Evolutionary conservation across 2,888 invertebrate species (phyloP), one percentile per base, ranked within the genome.

Genomic region (Conops quadrifasciatus): DNA sequence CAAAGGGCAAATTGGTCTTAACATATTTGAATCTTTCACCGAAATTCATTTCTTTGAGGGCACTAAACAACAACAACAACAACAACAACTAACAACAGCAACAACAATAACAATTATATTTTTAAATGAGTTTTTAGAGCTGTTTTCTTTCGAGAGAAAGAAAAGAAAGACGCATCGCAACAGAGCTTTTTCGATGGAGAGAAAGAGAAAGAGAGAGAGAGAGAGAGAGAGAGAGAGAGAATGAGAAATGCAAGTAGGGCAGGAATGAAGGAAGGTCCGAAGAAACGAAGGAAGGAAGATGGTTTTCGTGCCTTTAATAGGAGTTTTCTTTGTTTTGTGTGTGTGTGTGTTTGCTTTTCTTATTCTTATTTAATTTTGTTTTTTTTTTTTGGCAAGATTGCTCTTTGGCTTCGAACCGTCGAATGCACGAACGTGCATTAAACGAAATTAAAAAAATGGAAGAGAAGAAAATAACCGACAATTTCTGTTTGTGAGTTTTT

Each of bases 71-170:
- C n/a, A 49, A 49, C 53, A 53, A 21, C 24, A 53, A 53, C 53
- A 53, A 53, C 24, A 21, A 21, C 24, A 53, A 21, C 53, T n/a
- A 11, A 21, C 53, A 56, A 56, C 53, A 56, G 13, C 21, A 13
- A 21, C 21, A 11, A 11, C 21, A 56, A 21, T 21, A 56, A 21
- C 3, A 56, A 24, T 21, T 24, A 2, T 9, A n/a, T 9, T 21
- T 56, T 56, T 56, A 56, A 36, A 56, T 56, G 53, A 56, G 53
- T 56, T 56, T 56, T 21, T n/a, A 5, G 1, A 19, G 19, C n/a
- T 19, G 19, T 16, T 19, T 49, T 49, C 49, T 49, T 49, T 49
- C 49, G n/a, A 13, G n/a, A 16, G 16, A 5, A 49, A 49, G 16
- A 26, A 5, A 21, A 47, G 28, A 47, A 49, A 64, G 19, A 47